These are phyloP conservation scores for Willisornis vidua DNA, from an alignment of 2,113 vertebrate genomes.

Conservation along the genomic window DNA sequence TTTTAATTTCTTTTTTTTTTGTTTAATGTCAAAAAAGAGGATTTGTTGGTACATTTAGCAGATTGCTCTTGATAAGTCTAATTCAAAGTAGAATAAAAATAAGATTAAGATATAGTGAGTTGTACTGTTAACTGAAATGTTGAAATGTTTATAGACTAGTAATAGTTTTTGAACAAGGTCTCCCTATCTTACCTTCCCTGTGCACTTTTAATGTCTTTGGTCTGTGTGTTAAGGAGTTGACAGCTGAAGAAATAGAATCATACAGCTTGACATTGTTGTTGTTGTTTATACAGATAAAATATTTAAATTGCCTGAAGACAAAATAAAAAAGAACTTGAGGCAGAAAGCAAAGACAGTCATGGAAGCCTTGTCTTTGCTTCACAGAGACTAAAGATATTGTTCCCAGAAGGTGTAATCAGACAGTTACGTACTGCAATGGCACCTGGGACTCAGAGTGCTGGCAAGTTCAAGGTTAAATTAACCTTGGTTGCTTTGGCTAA, in stretches of 20 bases:
- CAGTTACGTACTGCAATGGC: not conserved
- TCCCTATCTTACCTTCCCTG: not conserved
- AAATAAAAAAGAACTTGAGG: not conserved
- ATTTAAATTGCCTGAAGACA: conserved; percentile 23
- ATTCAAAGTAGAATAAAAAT: not conserved
- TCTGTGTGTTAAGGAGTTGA: not conserved
- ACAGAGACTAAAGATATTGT: fast-evolving
- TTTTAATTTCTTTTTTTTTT: not conserved
- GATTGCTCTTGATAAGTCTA: not conserved
- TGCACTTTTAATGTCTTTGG: not conserved
- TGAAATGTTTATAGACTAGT: not conserved
- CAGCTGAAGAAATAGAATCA: not conserved
- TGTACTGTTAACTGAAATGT: not conserved
- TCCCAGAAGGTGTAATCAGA: not conserved
- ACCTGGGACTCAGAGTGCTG: not conserved
- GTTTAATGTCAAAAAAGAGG: not conserved
- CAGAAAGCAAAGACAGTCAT: not conserved
- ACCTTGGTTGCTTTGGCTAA: not conserved
- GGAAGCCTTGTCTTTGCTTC: not conserved
- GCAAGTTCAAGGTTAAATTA: not conserved
- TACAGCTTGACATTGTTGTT: not conserved
- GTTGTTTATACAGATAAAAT: conserved; percentile 21
- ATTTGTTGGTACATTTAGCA: not conserved
- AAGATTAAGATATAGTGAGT: not conserved
- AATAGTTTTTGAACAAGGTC: not conserved